Evolutionary conservation across 2,113 vertebrate species (phyloP), one percentile per base, ranked within the genome.

Genomic region (Peromyscus leucopus): DNA sequence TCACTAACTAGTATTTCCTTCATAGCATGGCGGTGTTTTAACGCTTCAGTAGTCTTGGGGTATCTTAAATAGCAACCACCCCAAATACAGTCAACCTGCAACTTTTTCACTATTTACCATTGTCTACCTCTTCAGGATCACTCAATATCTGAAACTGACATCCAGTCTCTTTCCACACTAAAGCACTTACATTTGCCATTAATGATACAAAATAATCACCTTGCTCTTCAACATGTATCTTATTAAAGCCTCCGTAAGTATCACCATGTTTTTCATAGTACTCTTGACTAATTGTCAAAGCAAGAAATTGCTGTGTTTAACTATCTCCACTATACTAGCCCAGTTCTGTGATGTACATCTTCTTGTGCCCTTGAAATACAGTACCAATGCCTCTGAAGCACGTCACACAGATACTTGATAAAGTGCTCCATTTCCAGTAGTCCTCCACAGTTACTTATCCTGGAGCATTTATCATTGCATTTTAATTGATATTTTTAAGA

Each of bases 261-360:
- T 75, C 48, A 82, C 16, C 36, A 39, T n/a, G 39, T 97, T 92
- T 90, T 78, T 86, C 74, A 63, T 3, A 24, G 36, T 33, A 39
- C 22, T 69, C 89, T 65, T 84, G 72, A 89, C n/a, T 67, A 46
- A 95, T 91, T 89, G 55, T 65, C 55, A 96, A 86, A 93, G 36
- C 31, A 94, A 67, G 8, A 90, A 19, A 48, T 2, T 11, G 19
- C n/a, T 85, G 48, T 21, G 26, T 16, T 84, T 74, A 63, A 90
- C 51, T 78, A 6, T 89, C 92, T 78, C 79, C n/a, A 51, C 31
- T 74, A n/a, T 0, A 15, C 15, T 88, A n/a, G 46, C 46, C 55
- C 3, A 11, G 21, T 46, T 72, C 75, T 92, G 63, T 28, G 33
- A 51, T 39, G 4, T 16, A 5, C 17, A 57, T 10, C n/a, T 78